phyloP scores from a whole-genome alignment of 2,888 invertebrate genomes.

The Yponomeuta evonymella region DNA sequence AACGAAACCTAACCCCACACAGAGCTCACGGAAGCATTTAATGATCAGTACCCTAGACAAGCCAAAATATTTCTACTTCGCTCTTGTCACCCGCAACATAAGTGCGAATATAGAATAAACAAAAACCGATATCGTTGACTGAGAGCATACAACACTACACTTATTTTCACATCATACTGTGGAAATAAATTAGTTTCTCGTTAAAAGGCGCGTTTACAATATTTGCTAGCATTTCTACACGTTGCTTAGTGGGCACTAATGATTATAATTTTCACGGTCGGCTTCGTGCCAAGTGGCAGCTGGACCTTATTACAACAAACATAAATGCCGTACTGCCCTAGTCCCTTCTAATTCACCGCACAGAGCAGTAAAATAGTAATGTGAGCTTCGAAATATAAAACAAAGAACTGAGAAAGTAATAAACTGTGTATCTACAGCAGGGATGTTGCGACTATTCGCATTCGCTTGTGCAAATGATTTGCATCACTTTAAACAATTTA shows the following conservation, averaged over 20 bases:
- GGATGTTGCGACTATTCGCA: no score
- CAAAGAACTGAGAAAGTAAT: background rate
- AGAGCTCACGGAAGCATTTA: background rate
- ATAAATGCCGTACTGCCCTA: conserved; percentile 22
- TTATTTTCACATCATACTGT: conserved; percentile 18
- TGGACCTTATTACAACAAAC: conserved; percentile 71
- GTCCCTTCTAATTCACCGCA: background rate
- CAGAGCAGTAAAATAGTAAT: background rate
- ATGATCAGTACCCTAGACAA: background rate
- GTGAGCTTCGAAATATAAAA: background rate
- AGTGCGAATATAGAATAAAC: background rate
- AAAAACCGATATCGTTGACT: background rate
- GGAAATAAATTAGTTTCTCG: conserved; percentile 15
- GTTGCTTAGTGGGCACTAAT: conserved; percentile 39
- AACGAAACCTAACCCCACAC: background rate
- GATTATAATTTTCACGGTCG: conserved; percentile 69
- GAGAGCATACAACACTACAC: conserved; percentile 7
- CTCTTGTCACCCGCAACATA: background rate
- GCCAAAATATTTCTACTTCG: background rate
- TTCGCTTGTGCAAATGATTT: no score
- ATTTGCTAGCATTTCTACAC: conserved; percentile 9
- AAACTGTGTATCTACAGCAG: no score
- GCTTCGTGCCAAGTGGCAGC: conserved; percentile 56
- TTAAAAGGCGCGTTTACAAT: conserved; percentile 12
- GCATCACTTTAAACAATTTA: no score